Percentiles rank a stretch among this genome's conserved stretches.
Conservation (phyloP, 2,797 vertebrate genomes). For the Lutjanus campechanus region DNA sequence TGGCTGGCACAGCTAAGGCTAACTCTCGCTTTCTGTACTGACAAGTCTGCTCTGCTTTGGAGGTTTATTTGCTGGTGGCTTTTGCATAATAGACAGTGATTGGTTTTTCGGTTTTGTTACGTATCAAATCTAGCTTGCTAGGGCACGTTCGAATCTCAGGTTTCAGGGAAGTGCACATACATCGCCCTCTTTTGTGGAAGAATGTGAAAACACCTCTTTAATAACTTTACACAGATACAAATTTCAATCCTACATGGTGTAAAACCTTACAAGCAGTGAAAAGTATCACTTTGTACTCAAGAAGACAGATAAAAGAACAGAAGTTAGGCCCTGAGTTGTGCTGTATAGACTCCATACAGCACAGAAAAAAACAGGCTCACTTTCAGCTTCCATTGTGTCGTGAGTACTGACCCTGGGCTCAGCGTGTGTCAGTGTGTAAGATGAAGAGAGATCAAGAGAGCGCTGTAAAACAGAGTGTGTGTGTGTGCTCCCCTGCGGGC, state of each 20-base stretch:
- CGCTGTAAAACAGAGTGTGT: neutral
- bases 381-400: neutral
- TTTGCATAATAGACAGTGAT: no score
- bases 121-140: no score
- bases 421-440: slow-evolving; percentile 16
- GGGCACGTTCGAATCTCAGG: no score
- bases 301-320: neutral
- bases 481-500: slow-evolving; percentile 17
- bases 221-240: no score
- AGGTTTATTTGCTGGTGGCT: no score
- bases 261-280: neutral
- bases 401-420: slow-evolving; percentile 17
- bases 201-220: no score
- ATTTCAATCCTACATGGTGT: neutral
- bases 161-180: no score
- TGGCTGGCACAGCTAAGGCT: no score
- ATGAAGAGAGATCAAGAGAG: slow-evolving; percentile 19
- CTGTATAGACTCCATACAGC: neutral
- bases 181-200: no score
- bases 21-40: no score
- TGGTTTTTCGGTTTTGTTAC: no score
- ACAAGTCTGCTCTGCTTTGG: no score
- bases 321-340: neutral
- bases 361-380: neutral
- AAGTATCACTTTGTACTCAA: neutral